Base-by-base conservation (phyloP, 2,797 vertebrate genomes). In the Vireo griseus region DNA sequence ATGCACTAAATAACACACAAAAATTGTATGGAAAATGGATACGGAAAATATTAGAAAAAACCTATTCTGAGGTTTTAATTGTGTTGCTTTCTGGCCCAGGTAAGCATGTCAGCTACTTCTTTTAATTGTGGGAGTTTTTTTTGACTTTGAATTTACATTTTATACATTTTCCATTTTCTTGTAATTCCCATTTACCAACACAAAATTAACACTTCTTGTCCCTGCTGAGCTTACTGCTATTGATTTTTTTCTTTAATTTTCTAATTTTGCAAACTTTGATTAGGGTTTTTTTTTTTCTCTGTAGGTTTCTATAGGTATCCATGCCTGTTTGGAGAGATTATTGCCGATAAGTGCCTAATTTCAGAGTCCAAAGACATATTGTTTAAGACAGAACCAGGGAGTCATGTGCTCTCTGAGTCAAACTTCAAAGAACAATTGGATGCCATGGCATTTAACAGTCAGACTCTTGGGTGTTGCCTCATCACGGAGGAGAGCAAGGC, bases 141-240 rank as follows among this genome's bases (percentile, higher is more conserved):
- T 89, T 62, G 39, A 73, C 67, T 92, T 88, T 25, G 35, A 83
- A 77, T 93, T 95, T 94, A n/a, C 88, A 62, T 95, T 89, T 91
- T 83, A 90, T 91, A 47, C 81, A 92, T 92, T 86, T 90, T 94
- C 79, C 26, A 66, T 91, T 91, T 94, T 90, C 65, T 72, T 86
- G 50, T 93, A 93, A 90, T 89, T 92, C 44, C 29, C 54, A 69
- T 74, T 94, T 96, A 72, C 65, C 66, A 92, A 75, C 69, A 91
- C 44, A 78, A 73, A 96, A 92, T 92, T 88, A 97, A 88, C 29
- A 37, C 14, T 81, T 78, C 51, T 84, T 5, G 1, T 90, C 80
- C 90, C 83, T 69, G 76, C 58, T 90, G 94, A 86, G 37, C 40
- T 94, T 68, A 52, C 54, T 14, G 22, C 51, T 84, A 42, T 69